Evolutionary conservation across 30 jellyfish, hydroid and myxozoan species (phyloP).

Genomic region (Morbakka virulenta): DNA sequence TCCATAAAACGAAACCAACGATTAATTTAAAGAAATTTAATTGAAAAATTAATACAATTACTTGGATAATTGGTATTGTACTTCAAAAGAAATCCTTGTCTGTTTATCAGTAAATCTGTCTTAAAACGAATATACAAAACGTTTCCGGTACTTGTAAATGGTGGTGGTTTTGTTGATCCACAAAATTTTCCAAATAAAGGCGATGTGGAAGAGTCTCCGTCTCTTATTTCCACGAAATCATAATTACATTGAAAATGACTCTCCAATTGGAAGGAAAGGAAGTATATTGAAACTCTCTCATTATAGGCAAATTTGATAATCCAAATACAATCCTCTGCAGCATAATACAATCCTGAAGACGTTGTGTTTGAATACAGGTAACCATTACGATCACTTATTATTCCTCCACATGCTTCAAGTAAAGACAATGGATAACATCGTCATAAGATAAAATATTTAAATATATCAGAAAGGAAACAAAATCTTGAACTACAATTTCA

Average conservation of each 20-base stretch:
- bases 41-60: constrained; percentile 10
- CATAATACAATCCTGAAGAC: constrained; percentile 43
- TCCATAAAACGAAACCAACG: too few species aligned
- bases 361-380: constrained; percentile 11
- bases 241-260: constrained; percentile 25
- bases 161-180: constrained; percentile 74
- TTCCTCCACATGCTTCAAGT: constrained; percentile 77
- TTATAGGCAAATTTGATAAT: constrained; percentile 67
- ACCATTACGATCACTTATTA: constrained; percentile 44
- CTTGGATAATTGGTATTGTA: constrained; percentile 66
- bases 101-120: constrained; percentile 37
- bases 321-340: constrained; percentile 73
- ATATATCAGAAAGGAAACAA: too few species aligned
- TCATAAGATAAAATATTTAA: too few species aligned
- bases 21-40: too few species aligned
- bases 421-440: background rate
- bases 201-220: constrained; percentile 52
- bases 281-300: constrained; percentile 42
- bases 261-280: constrained; percentile 63
- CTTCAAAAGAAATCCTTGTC: constrained; percentile 60
- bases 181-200: constrained; percentile 82
- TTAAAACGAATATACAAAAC: constrained; percentile 53
- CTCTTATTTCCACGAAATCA: constrained; percentile 75
- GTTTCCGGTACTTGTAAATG: constrained; percentile 61
- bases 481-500: too few species aligned